Evolutionary conservation across 2,888 invertebrate species (phyloP).

Genomic region (Scelioninae gen. 2): DNA sequence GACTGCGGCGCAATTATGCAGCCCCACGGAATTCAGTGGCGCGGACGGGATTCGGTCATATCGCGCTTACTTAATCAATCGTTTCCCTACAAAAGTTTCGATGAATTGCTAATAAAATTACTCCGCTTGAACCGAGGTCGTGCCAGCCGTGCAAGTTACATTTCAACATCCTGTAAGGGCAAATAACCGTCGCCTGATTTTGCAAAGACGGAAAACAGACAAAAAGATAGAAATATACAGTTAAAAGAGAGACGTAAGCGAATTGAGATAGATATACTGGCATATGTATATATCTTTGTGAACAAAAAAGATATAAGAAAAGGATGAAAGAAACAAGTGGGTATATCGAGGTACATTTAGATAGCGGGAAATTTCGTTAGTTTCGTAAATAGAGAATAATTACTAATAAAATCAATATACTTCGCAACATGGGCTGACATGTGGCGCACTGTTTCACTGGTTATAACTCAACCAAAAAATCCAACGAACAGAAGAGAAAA

Average conservation of each 20-base stretch:
- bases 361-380: constrained; percentile 33
- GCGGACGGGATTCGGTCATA: constrained; percentile 9
- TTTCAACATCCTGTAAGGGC: constrained; percentile 34
- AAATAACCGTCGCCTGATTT: constrained; percentile 42
- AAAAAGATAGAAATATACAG: constrained; percentile 32
- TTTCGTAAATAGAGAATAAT: constrained; percentile 23
- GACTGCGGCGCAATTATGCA: too few species aligned
- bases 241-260: constrained; percentile 28
- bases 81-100: constrained; percentile 1
- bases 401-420: too few species aligned
- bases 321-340: constrained; percentile 30
- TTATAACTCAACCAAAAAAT: too few species aligned
- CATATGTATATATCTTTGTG: constrained; percentile 1
- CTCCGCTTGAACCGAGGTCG: constrained; percentile 19
- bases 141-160: constrained; percentile 26
- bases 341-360: constrained; percentile 37
- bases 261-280: constrained; percentile 25
- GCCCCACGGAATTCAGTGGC: constrained; percentile 12
- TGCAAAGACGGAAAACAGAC: constrained; percentile 33
- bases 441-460: too few species aligned
- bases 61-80: constrained; percentile 14
- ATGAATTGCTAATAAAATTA: constrained; percentile 27
- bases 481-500: too few species aligned
- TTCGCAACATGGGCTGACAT: too few species aligned
- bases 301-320: background rate